Evolutionary conservation across 2,797 vertebrate species (phyloP).

Genomic region (Peromyscus aztecus): DNA sequence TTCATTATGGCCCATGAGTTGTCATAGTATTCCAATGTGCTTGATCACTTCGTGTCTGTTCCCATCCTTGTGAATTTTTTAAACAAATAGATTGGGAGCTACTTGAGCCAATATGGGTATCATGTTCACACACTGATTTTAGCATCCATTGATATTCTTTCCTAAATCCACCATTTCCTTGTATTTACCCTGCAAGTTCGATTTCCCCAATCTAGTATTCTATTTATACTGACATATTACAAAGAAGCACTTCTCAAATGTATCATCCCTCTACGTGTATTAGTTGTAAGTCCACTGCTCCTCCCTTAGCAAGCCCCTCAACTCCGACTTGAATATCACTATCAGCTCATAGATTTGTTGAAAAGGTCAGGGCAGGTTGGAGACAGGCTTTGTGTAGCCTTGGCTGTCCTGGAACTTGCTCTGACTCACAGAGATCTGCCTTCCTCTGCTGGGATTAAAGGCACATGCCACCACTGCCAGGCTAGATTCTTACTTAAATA

Average conservation of each 20-base stretch:
- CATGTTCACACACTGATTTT: not conserved
- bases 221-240: not conserved
- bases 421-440: not conserved
- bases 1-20: not conserved
- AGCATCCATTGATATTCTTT: not conserved
- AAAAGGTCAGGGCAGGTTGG: not conserved
- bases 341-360: not conserved
- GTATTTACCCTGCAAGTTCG: not conserved
- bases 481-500: not conserved
- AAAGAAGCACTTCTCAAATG: not conserved
- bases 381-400: not conserved
- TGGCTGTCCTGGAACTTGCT: not conserved
- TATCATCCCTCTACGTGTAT: not conserved
- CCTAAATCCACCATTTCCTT: not conserved
- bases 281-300: not conserved
- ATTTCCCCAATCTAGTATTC: constrained; percentile 6
- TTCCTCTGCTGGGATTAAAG: not conserved
- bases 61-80: not conserved
- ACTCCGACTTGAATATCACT: not conserved
- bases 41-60: not conserved
- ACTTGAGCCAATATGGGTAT: not conserved
- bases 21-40: not conserved
- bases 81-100: constrained; percentile 1
- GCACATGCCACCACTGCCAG: not conserved
- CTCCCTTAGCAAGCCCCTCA: not conserved